A percentile compares a stretch with the other conserved stretches of the same genome.
phyloP scores from a whole-genome alignment of 2,888 invertebrate species.

The Hypomecis punctinalis region DNA sequence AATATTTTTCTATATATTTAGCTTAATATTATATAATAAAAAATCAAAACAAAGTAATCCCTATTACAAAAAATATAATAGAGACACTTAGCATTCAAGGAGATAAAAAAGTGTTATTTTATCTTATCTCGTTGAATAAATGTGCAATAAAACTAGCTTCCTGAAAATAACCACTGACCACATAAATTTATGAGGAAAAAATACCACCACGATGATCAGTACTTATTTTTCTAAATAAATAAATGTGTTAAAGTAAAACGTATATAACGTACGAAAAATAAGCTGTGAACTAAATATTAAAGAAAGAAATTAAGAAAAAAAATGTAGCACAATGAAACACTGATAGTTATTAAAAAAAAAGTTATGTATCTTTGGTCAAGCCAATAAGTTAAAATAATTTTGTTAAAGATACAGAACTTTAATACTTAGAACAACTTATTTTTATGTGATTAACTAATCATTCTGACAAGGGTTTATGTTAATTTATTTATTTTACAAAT shows the following conservation, averaged over 20 bases:
- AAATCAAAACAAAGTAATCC: constrained; percentile 59
- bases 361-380: constrained; percentile 43
- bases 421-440: constrained; percentile 76
- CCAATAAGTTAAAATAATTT: constrained; percentile 21
- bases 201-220: constrained; percentile 43
- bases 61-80: constrained; percentile 57
- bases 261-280: constrained; percentile 62
- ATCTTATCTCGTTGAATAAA: constrained; percentile 35
- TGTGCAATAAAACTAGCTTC: constrained; percentile 59
- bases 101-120: constrained; percentile 11
- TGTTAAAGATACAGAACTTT: constrained; percentile 57
- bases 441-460: constrained; percentile 75
- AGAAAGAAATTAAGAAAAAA: constrained; percentile 46
- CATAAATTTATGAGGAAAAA: not conserved
- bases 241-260: constrained; percentile 62
- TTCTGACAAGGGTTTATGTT: constrained; percentile 56
- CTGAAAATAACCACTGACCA: constrained; percentile 54
- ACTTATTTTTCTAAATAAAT: constrained; percentile 60
- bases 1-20: constrained; percentile 61
- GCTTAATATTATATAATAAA: constrained; percentile 63
- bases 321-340: constrained; percentile 51
- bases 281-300: constrained; percentile 76
- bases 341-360: constrained; percentile 37
- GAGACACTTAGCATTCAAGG: constrained; percentile 50
- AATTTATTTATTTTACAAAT: constrained; percentile 33